Evolutionary conservation across 2,888 invertebrate species (phyloP).

Genomic region (Andrena trimmerana): DNA sequence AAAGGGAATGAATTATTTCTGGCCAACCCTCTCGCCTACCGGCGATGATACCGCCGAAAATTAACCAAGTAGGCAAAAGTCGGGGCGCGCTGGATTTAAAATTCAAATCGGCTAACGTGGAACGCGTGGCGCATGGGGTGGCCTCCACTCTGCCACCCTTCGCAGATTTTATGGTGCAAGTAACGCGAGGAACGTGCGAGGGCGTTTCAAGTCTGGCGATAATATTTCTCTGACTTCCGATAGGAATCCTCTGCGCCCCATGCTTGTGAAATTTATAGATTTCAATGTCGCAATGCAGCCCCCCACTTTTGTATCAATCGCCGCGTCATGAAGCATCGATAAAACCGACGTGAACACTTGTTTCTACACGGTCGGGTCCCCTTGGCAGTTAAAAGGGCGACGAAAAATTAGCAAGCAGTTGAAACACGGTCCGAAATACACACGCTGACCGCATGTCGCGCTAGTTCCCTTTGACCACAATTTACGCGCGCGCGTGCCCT

Average conservation of each 20-base stretch:
- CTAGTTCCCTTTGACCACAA: constrained; percentile 34
- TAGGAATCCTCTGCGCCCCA: constrained; percentile 47
- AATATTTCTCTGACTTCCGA: constrained; percentile 51
- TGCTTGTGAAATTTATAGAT: too few species aligned
- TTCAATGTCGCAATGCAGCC: too few species aligned
- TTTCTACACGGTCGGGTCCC: not conserved
- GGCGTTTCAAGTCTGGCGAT: constrained; percentile 68
- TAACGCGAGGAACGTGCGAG: constrained; percentile 62
- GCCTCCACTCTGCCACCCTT: constrained; percentile 32
- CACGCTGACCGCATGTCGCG: constrained; percentile 23
- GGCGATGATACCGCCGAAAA: constrained; percentile 59
- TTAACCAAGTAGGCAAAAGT: constrained; percentile 69
- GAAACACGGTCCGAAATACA: not conserved
- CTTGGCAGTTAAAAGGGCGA: constrained; percentile 4
- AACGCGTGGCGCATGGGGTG: constrained; percentile 56
- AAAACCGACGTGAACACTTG: too few species aligned
- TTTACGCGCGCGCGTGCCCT: constrained; percentile 7
- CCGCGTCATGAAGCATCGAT: too few species aligned
- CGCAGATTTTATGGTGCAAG: constrained; percentile 67
- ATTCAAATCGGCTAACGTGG: constrained; percentile 74
- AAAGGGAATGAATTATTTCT: constrained; percentile 29
- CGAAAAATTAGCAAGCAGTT: constrained; percentile 8
- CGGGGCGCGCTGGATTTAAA: constrained; percentile 69
- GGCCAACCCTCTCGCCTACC: not conserved
- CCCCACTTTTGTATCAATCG: too few species aligned